A percentile compares a stretch with the other conserved stretches of the same genome.
phyloP scores from a whole-genome alignment of 2,888 invertebrate species.

The Hermaeophaga mercurialis region DNA sequence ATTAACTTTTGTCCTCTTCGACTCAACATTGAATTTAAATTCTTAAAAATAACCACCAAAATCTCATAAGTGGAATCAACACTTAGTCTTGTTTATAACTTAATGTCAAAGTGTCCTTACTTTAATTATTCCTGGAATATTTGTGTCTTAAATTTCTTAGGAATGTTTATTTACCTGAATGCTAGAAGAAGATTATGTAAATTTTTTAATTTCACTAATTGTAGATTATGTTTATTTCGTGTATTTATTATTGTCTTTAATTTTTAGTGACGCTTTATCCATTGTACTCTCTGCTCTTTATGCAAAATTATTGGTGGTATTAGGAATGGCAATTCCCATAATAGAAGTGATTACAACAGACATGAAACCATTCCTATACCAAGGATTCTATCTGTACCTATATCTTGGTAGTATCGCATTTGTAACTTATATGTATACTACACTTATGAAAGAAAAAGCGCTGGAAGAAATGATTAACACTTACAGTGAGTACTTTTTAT shows the following conservation, averaged over 20 bases:
- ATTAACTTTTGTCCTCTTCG: too few species aligned
- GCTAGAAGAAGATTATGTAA: too few species aligned
- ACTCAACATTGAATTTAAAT: too few species aligned
- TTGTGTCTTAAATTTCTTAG: too few species aligned
- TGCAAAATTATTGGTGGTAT: conserved; percentile 90
- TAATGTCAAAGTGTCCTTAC: too few species aligned
- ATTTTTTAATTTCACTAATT: too few species aligned
- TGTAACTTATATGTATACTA: conserved; percentile 69
- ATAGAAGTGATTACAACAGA: conserved; percentile 94
- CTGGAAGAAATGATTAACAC: conserved; percentile 58
- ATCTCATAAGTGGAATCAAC: too few species aligned
- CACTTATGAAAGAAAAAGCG: conserved; percentile 64
- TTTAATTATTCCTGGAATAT: too few species aligned
- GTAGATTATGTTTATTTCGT: too few species aligned
- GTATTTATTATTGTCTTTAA: conserved; percentile 3
- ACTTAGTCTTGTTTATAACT: too few species aligned
- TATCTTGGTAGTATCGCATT: conserved; percentile 73
- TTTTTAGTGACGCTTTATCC: conserved; percentile 81
- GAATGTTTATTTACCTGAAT: too few species aligned
- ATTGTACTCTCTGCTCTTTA: conserved; percentile 91
- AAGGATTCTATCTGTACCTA: conserved; percentile 71
- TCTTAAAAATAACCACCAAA: too few species aligned
- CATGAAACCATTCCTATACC: conserved; percentile 91
- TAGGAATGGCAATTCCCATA: conserved; percentile 96
- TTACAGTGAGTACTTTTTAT: conserved; percentile 38